These are phyloP conservation scores for Hemicrepidius hirtus DNA, from an alignment of 2,888 invertebrate genomes.

Conservation along the genomic window DNA sequence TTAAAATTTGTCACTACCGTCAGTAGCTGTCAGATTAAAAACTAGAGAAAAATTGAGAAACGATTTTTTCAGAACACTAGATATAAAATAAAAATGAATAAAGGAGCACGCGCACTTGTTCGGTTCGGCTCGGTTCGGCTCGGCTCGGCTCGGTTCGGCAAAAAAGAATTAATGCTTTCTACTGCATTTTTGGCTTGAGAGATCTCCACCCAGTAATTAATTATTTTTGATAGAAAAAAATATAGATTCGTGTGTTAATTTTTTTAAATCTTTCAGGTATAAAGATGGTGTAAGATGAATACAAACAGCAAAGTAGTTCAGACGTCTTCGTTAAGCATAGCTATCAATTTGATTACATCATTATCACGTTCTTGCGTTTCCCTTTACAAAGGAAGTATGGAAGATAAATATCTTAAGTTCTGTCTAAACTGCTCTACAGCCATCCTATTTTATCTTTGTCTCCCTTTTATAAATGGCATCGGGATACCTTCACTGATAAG, in stretches of 20 bases:
- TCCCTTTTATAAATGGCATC: conserved; percentile 4
- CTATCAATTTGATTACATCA: conserved; percentile 59
- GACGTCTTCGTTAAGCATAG: conserved; percentile 53
- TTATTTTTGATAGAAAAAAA: no score
- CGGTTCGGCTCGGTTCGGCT: no score
- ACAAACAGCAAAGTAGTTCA: conserved; percentile 55
- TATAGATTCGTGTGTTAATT: conserved; percentile 18
- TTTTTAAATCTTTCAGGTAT: conserved; percentile 25
- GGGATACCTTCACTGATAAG: background rate
- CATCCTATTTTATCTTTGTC: conserved; percentile 23
- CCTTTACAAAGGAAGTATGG: conserved; percentile 48
- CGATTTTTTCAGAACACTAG: no score
- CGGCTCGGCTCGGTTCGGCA: no score
- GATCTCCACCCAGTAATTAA: no score
- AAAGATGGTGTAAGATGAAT: conserved; percentile 49
- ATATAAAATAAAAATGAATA: no score
- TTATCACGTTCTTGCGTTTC: conserved; percentile 58
- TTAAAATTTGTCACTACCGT: no score
- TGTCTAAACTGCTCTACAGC: conserved; percentile 14
- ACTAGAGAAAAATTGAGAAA: no score
- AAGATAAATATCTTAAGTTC: conserved; percentile 55
- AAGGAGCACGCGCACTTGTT: no score
- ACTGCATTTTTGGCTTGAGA: no score
- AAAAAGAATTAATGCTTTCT: no score
- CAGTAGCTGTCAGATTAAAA: no score